These are phyloP conservation scores for Holotrichia oblita DNA, from an alignment of 1,140 invertebrate species.

Conservation along the genomic window DNA sequence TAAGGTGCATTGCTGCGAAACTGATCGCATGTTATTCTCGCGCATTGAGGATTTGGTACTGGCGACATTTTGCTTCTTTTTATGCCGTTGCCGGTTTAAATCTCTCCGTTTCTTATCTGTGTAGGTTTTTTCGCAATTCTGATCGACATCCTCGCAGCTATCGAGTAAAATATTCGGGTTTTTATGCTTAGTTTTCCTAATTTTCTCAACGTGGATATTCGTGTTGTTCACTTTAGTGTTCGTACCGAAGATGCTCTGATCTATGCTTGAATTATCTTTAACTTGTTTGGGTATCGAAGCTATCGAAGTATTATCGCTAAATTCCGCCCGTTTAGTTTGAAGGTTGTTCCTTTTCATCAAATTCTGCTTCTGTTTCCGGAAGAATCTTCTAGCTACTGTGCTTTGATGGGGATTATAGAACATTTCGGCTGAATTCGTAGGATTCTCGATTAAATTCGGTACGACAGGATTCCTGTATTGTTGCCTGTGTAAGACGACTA, in stretches of 20 bases:
- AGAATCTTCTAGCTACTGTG: conserved; percentile 90
- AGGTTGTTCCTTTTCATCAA: conserved; percentile 79
- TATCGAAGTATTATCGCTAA: conserved; percentile 65
- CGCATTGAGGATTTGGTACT: conserved; percentile 56
- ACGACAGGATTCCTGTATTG: conserved; percentile 77
- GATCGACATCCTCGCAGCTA: conserved; percentile 62
- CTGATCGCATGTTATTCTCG: conserved; percentile 64
- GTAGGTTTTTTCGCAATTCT: conserved; percentile 51
- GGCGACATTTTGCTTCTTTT: conserved; percentile 52
- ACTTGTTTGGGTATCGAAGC: conserved; percentile 63
- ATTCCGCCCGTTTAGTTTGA: conserved; percentile 71
- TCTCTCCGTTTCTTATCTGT: conserved; percentile 36
- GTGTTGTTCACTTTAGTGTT: conserved; percentile 81
- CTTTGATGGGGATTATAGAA: conserved; percentile 95
- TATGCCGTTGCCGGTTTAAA: conserved; percentile 17
- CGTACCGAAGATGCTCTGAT: conserved; percentile 72
- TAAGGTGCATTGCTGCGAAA: conserved; percentile 68
- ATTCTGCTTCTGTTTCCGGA: conserved; percentile 84
- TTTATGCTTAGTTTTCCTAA: conserved; percentile 57
- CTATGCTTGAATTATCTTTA: conserved; percentile 67
- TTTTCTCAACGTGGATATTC: conserved; percentile 76
- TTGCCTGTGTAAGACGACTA: conserved; percentile 73
- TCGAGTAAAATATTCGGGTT: conserved; percentile 73
- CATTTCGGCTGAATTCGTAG: conserved; percentile 72
- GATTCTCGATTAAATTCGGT: conserved; percentile 72